Conservation (phyloP, 2,113 vertebrate genomes). For the Tachysurus vachellii region DNA sequence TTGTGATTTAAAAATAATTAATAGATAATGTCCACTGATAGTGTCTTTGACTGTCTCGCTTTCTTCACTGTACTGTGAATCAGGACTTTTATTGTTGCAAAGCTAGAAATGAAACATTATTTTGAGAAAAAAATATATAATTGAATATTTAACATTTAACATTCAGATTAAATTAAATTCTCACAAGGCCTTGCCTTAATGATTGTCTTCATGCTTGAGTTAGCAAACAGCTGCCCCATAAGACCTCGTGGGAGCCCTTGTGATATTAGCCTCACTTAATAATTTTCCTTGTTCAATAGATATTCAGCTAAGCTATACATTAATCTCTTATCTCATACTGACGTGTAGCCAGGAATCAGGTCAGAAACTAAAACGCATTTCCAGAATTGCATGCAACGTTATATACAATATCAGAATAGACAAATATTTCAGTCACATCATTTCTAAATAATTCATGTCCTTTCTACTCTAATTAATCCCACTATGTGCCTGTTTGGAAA, state of each 20-base stretch:
- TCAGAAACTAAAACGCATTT: neutral
- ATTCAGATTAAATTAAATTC: neutral
- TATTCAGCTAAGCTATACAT: neutral
- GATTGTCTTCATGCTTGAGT: constrained; percentile 14
- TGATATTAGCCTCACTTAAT: neutral
- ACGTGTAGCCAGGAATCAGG: neutral
- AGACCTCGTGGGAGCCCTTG: constrained; percentile 4
- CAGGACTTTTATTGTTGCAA: neutral
- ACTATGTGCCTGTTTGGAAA: neutral
- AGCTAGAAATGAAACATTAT: neutral
- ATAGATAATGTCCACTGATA: neutral
- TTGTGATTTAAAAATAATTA: neutral
- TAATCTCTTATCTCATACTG: neutral
- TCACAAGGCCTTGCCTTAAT: neutral
- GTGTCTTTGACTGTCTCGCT: neutral
- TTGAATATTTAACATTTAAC: neutral
- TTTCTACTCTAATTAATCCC: neutral
- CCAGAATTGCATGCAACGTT: neutral
- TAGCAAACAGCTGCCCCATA: neutral
- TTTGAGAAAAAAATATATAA: neutral
- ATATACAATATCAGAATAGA: neutral
- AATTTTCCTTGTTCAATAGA: neutral
- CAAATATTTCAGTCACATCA: neutral
- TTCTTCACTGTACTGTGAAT: neutral
- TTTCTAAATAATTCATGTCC: neutral